phyloP scores from a whole-genome alignment of 2,113 vertebrate genomes.

The Tragelaphus scriptus region DNA sequence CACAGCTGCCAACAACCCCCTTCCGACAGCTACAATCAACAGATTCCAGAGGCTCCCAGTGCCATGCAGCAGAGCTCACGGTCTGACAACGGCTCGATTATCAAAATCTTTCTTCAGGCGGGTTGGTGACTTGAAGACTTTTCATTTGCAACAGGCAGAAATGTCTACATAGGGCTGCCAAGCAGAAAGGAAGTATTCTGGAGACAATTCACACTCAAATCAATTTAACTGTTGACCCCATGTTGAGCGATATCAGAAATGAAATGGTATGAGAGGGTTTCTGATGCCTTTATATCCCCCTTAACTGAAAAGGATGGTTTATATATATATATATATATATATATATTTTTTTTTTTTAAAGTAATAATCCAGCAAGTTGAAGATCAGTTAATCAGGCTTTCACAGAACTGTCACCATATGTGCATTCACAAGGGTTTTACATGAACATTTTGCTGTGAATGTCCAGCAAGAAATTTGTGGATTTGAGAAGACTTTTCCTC shows the following conservation, averaged over 20 bases:
- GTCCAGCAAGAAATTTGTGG: not conserved
- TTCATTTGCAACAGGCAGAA: not conserved
- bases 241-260: not conserved
- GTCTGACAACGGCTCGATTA: not conserved
- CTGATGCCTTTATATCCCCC: not conserved
- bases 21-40: not conserved
- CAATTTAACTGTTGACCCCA: not conserved
- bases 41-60: not conserved
- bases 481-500: not conserved
- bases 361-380: not conserved
- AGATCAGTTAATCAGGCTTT: not conserved
- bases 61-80: not conserved
- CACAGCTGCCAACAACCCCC: not conserved
- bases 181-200: slow-evolving; percentile 24
- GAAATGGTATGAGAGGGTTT: not conserved
- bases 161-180: not conserved
- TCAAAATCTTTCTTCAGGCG: not conserved
- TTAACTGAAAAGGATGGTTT: not conserved
- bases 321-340: too few relatives aligned
- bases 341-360: not conserved
- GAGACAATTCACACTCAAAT: slow-evolving; percentile 19
- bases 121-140: not conserved
- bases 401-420: not conserved
- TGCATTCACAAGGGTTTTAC: not conserved
- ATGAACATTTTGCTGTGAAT: not conserved